Conservation (phyloP, 2,113 vertebrate species). For the Gadus macrocephalus region DNA sequence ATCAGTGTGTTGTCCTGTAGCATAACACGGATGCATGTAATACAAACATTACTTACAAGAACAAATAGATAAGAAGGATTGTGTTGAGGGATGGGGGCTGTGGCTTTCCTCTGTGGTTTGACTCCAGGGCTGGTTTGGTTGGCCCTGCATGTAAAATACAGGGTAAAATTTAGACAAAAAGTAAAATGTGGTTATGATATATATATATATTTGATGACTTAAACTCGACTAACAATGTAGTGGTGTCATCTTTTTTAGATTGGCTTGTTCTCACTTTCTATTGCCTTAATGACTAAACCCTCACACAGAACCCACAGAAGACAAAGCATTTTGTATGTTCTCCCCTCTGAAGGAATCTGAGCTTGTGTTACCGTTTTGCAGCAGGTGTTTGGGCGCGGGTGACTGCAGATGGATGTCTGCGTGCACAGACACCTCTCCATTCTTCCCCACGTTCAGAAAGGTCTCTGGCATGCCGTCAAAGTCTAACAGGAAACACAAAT, state of each 20-base stretch:
- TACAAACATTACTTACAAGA: slow-evolving; percentile 79
- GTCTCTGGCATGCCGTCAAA: slow-evolving; percentile 75
- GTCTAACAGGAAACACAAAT: slow-evolving; percentile 44
- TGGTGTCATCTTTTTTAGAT: too few relatives aligned
- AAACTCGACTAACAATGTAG: too few relatives aligned
- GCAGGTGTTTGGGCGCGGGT: slow-evolving; percentile 69
- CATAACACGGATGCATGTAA: neutral
- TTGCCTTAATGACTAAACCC: neutral
- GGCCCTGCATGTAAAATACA: slow-evolving; percentile 51
- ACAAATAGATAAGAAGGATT: slow-evolving; percentile 82
- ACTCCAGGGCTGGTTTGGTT: slow-evolving; percentile 43
- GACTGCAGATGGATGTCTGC: slow-evolving; percentile 75
- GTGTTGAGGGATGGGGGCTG: slow-evolving; percentile 71
- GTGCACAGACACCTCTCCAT: slow-evolving; percentile 70
- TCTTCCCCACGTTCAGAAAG: slow-evolving; percentile 77
- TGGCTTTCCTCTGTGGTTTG: slow-evolving; percentile 59
- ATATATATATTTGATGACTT: neutral
- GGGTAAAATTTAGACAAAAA: neutral
- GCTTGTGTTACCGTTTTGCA: slow-evolving; percentile 62
- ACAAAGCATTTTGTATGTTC: neutral
- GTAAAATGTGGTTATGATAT: neutral
- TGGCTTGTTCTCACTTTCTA: neutral
- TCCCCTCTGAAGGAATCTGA: too few relatives aligned
- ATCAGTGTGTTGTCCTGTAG: too few relatives aligned
- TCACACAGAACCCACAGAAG: neutral